These are phyloP conservation scores for Nomada hirtipes DNA, from an alignment of 2,888 invertebrate genomes.

Conservation along the genomic window DNA sequence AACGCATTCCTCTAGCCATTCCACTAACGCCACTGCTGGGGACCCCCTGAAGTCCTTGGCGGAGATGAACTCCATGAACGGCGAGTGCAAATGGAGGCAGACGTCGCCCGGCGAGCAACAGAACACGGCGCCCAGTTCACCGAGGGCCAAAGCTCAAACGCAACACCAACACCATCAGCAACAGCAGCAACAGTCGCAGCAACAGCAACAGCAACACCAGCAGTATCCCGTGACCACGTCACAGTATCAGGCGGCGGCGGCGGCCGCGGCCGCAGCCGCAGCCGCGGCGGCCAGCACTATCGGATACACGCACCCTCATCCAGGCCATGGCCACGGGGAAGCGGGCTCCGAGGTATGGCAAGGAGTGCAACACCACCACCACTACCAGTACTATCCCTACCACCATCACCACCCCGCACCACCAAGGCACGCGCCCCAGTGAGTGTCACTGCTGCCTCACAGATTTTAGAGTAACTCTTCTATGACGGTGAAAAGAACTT, in stretches of 20 bases:
- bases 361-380: constrained; percentile 85
- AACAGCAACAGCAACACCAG: constrained; percentile 78
- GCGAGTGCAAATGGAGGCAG: constrained; percentile 85
- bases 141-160: constrained; percentile 78
- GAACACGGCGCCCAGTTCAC: constrained; percentile 82
- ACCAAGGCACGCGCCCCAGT: constrained; percentile 85
- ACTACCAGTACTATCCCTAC: constrained; percentile 89
- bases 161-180: constrained; percentile 80
- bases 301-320: constrained; percentile 81
- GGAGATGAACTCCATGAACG: constrained; percentile 85
- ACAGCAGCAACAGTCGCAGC: constrained; percentile 77
- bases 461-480: constrained; percentile 71
- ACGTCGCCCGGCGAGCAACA: constrained; percentile 80
- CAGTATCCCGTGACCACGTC: constrained; percentile 80
- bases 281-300: constrained; percentile 69
- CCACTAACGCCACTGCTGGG: constrained; percentile 73
- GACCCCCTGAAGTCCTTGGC: constrained; percentile 85
- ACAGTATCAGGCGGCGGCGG: constrained; percentile 77
- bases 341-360: constrained; percentile 88
- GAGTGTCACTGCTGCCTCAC: constrained; percentile 85
- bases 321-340: constrained; percentile 84
- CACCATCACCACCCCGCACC: constrained; percentile 86
- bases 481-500: constrained; percentile 4
- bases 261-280: constrained; percentile 66
- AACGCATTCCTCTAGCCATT: constrained; percentile 78